phyloP scores from a whole-genome alignment of 2,113 vertebrate genomes.

The Chaetorhynchus papuensis region DNA sequence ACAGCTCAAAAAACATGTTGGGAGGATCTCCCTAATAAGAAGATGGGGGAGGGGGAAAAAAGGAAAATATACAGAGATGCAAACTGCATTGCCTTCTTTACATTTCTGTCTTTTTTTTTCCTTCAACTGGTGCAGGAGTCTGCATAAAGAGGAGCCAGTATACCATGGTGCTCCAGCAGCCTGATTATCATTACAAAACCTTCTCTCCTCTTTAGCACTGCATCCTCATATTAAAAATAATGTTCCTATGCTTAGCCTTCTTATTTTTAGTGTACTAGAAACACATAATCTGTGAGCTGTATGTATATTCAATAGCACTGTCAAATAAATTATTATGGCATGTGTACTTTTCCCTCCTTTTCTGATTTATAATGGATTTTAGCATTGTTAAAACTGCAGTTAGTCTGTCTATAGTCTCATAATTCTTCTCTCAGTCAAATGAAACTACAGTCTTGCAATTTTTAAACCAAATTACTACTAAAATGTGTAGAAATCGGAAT shows the following conservation, averaged over 20 bases:
- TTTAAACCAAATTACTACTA: conserved; percentile 39
- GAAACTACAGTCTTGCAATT: conserved; percentile 12
- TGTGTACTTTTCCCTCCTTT: conserved; percentile 40
- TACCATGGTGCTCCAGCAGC: not conserved
- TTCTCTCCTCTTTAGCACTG: not conserved
- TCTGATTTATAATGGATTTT: conserved; percentile 54
- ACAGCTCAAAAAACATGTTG: not conserved
- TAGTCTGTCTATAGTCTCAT: conserved; percentile 21
- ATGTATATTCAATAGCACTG: conserved; percentile 40
- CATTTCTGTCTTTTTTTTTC: not conserved
- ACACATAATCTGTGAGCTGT: conserved; percentile 30
- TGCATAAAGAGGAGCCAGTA: not conserved
- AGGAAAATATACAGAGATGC: not conserved
- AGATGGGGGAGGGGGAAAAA: too few relatives aligned
- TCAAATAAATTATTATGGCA: conserved; percentile 57
- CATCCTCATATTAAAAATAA: conserved; percentile 38
- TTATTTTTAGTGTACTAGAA: conserved; percentile 50
- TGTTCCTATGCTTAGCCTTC: conserved; percentile 11
- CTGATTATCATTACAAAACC: conserved; percentile 30
- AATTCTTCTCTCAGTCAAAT: conserved; percentile 28
- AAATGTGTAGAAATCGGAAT: conserved; percentile 38
- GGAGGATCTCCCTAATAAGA: not conserved
- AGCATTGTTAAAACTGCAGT: conserved; percentile 51
- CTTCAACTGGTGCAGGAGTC: not conserved
- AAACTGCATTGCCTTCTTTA: not conserved